These are phyloP conservation scores for Hemibagrus wyckioides DNA, from an alignment of 2,113 vertebrate genomes.

Conservation along the genomic window DNA sequence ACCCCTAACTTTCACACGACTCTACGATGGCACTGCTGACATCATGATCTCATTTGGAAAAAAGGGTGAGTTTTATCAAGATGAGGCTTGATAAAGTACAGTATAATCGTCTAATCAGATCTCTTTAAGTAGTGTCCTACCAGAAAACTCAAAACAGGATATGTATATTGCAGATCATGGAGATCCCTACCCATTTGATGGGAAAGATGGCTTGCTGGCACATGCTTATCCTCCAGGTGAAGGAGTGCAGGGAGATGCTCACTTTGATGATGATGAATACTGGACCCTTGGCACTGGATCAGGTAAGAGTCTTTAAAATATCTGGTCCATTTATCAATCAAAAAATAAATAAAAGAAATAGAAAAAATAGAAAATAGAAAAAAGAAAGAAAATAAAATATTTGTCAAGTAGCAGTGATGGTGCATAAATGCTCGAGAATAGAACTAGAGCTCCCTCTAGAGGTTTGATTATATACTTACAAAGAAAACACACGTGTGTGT, in stretches of 20 bases:
- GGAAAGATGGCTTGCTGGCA: slow-evolving; percentile 90
- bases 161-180: slow-evolving; percentile 83
- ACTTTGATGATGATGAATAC: slow-evolving; percentile 93
- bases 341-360: background rate
- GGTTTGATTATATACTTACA: slow-evolving; percentile 24
- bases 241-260: slow-evolving; percentile 88
- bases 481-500: too few relatives aligned
- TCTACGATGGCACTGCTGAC: slow-evolving; percentile 79
- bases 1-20: slow-evolving; percentile 88
- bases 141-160: background rate
- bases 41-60: slow-evolving; percentile 94
- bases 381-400: too few relatives aligned
- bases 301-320: slow-evolving; percentile 78
- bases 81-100: background rate
- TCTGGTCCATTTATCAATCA: background rate
- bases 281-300: slow-evolving; percentile 90
- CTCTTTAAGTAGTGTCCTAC: background rate
- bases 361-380: too few relatives aligned
- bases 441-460: slow-evolving; percentile 55
- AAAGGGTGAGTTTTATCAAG: slow-evolving; percentile 65
- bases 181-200: slow-evolving; percentile 90
- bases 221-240: slow-evolving; percentile 90
- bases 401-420: background rate
- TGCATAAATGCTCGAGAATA: background rate
- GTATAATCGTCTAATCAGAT: background rate